phyloP scores from a whole-genome alignment of 2,888 invertebrate genomes.

The Eupithecia subfuscata region DNA sequence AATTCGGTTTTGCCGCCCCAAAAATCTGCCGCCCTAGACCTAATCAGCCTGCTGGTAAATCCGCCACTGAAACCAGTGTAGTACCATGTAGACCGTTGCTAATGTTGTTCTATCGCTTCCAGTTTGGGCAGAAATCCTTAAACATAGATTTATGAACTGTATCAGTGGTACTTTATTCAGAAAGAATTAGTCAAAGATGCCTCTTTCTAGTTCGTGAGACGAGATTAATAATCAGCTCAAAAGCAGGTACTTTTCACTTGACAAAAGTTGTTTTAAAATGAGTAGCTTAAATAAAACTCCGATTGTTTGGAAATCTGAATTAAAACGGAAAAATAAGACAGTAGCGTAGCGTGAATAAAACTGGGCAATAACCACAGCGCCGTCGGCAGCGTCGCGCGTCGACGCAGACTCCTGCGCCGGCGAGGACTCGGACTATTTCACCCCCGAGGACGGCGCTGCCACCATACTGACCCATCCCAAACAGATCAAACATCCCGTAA shows the following conservation, averaged over 20 bases:
- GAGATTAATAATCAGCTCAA: neutral
- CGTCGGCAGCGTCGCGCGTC: conserved; percentile 49
- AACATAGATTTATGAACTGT: neutral
- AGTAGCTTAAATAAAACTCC: neutral
- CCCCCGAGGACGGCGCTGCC: conserved; percentile 89
- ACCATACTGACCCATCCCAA: conserved; percentile 86
- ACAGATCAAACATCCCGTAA: conserved; percentile 63
- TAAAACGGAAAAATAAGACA: neutral
- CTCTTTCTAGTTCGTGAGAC: neutral
- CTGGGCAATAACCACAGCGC: conserved; percentile 20
- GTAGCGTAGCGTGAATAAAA: conserved; percentile 16
- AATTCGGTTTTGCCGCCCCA: no score
- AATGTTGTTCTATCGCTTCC: neutral
- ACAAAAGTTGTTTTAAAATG: neutral
- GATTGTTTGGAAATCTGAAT: neutral
- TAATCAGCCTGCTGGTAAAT: no score
- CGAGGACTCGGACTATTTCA: conserved; percentile 91
- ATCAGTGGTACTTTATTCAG: neutral
- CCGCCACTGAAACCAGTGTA: neutral
- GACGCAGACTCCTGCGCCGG: conserved; percentile 80
- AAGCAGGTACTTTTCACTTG: neutral
- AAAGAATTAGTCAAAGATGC: neutral
- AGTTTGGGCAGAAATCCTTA: neutral
- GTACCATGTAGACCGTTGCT: neutral
- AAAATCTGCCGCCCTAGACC: no score